These are phyloP conservation scores for Tortrix viridana DNA, from an alignment of 2,888 invertebrate species.

Conservation along the genomic window DNA sequence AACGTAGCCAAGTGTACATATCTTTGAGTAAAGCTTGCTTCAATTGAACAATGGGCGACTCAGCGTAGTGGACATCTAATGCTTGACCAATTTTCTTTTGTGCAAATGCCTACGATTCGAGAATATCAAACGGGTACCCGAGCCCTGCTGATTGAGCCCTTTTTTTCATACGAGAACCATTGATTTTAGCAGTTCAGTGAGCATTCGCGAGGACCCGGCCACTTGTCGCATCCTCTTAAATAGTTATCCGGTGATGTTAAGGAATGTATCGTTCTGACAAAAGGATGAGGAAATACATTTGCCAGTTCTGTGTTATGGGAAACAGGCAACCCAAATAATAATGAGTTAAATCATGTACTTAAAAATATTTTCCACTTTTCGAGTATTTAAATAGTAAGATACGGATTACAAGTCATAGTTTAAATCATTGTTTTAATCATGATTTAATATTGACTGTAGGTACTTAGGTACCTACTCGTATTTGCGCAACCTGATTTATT, in stretches of 20 bases:
- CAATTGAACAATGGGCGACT: slow-evolving; percentile 75
- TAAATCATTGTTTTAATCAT: too few relatives aligned
- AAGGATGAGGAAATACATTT: neutral
- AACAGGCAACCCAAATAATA: too few relatives aligned
- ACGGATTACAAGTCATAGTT: too few relatives aligned
- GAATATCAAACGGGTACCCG: slow-evolving; percentile 74
- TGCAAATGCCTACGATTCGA: slow-evolving; percentile 74
- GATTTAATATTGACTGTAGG: too few relatives aligned
- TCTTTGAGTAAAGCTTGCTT: slow-evolving; percentile 71
- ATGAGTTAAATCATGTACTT: too few relatives aligned
- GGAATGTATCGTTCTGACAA: slow-evolving; percentile 5
- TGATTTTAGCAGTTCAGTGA: slow-evolving; percentile 73
- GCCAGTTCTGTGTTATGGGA: neutral
- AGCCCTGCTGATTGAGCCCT: slow-evolving; percentile 71
- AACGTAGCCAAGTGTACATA: slow-evolving; percentile 67
- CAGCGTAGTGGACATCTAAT: slow-evolving; percentile 78
- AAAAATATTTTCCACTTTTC: too few relatives aligned
- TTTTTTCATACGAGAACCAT: slow-evolving; percentile 67
- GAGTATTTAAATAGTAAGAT: too few relatives aligned
- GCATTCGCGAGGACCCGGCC: slow-evolving; percentile 46
- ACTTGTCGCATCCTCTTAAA: slow-evolving; percentile 28
- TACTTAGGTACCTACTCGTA: too few relatives aligned
- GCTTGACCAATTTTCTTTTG: slow-evolving; percentile 83
- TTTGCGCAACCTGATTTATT: too few relatives aligned
- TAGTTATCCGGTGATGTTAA: slow-evolving; percentile 13